phyloP scores from a whole-genome alignment of 2,113 vertebrate genomes.

The Carollia perspicillata region DNA sequence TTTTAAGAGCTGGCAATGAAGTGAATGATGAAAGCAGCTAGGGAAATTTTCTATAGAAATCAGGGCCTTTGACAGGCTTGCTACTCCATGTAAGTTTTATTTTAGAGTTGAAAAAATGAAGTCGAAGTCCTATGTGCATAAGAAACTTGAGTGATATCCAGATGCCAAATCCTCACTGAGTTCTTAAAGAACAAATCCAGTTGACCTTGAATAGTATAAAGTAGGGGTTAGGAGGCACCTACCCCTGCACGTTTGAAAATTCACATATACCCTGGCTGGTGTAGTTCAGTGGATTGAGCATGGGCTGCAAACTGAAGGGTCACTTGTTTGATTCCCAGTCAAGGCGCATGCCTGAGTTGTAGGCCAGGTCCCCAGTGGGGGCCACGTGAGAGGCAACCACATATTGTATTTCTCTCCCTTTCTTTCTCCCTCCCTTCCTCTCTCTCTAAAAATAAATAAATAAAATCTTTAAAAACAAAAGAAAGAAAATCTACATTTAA shows the following conservation, averaged over 20 bases:
- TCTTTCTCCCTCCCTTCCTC: too few species aligned
- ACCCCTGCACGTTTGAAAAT: background rate
- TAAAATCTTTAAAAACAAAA: too few species aligned
- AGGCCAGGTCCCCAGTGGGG: too few species aligned
- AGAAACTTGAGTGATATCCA: background rate
- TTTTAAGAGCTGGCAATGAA: background rate
- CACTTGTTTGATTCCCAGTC: too few species aligned
- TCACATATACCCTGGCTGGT: background rate
- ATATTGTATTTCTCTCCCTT: too few species aligned
- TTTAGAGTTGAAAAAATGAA: background rate
- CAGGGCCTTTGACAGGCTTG: background rate
- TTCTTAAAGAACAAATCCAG: background rate
- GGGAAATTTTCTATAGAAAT: background rate
- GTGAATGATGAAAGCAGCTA: background rate
- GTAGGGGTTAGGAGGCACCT: too few species aligned
- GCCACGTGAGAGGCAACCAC: too few species aligned
- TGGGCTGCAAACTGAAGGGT: too few species aligned
- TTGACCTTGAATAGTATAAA: background rate
- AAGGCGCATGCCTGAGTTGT: too few species aligned
- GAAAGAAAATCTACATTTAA: background rate
- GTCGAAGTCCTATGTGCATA: background rate
- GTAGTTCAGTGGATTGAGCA: too few species aligned
- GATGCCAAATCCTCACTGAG: background rate
- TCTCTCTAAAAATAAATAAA: too few species aligned
- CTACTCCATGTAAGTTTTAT: background rate